These are phyloP conservation scores for Agonopterix alstromeriana DNA, from an alignment of 2,888 invertebrate species.

Conservation along the genomic window DNA sequence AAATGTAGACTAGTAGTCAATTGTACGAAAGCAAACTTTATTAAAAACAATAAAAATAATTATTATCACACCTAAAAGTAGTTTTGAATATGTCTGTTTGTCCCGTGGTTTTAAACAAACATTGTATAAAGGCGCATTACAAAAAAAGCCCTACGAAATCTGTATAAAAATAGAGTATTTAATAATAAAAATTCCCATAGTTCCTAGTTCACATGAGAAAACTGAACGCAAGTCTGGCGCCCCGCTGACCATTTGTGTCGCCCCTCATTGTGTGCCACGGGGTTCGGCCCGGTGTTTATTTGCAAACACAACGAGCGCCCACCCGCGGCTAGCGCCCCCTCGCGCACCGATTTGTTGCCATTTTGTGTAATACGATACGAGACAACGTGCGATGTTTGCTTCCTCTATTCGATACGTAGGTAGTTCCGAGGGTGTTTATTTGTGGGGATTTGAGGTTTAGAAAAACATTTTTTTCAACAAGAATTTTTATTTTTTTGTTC, in stretches of 20 bases:
- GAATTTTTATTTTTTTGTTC: no score
- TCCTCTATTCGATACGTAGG: background rate
- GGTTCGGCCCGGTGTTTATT: conserved; percentile 65
- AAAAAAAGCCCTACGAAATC: background rate
- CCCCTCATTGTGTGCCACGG: conserved; percentile 39
- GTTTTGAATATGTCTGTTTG: background rate
- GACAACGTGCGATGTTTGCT: conserved; percentile 1
- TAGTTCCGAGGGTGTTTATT: conserved; percentile 10
- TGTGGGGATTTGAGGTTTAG: background rate
- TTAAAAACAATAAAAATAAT: no score
- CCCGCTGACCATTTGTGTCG: conserved; percentile 25
- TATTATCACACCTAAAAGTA: background rate
- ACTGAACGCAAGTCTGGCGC: conserved; percentile 11
- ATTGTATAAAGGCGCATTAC: no score
- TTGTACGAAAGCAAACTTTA: no score
- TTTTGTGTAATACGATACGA: conserved; percentile 52
- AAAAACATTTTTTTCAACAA: no score
- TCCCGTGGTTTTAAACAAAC: background rate
- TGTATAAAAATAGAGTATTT: background rate
- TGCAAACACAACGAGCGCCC: conserved; percentile 66
- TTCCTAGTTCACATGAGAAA: conserved; percentile 52
- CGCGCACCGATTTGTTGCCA: conserved; percentile 59
- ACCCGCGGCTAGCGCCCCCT: conserved; percentile 40
- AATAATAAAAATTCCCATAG: background rate
- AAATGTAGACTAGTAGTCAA: no score